phyloP scores from a whole-genome alignment of 2,113 vertebrate genomes.

The Fregetta grallaria region DNA sequence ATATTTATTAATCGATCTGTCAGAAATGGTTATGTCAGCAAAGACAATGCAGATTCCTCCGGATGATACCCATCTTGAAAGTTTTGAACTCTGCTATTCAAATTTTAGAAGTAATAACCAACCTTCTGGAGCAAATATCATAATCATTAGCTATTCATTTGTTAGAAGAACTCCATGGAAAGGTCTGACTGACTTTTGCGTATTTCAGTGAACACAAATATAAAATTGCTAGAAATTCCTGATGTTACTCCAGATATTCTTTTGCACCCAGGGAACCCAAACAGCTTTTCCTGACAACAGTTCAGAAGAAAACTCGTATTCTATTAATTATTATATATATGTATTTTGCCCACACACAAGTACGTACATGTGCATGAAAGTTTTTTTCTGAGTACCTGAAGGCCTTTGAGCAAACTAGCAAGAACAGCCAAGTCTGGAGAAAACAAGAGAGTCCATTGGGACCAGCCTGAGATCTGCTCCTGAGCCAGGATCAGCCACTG shows the following conservation, averaged over 20 bases:
- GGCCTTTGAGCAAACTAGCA: neutral
- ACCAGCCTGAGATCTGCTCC: neutral
- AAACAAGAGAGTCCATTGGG: neutral
- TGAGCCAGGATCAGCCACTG: neutral
- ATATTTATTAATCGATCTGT: constrained; percentile 29
- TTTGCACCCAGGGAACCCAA: neutral
- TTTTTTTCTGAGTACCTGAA: neutral
- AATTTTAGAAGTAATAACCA: neutral
- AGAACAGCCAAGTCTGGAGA: neutral
- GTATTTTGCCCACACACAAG: neutral
- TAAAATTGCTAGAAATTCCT: neutral
- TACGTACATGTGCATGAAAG: neutral
- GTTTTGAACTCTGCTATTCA: neutral
- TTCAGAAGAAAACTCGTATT: neutral
- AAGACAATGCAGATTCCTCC: neutral
- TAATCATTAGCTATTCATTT: neutral
- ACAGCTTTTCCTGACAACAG: neutral
- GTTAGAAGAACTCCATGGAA: neutral
- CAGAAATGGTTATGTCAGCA: constrained; percentile 20
- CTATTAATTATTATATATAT: neutral
- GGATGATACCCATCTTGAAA: neutral
- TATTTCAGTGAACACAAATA: neutral
- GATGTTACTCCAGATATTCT: neutral
- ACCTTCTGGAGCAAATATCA: neutral
- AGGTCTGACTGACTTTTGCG: neutral